Evolutionary conservation across 1,140 invertebrate species (phyloP), one percentile per base, ranked within the genome.

Genomic region (Tetramorium simillimum): DNA sequence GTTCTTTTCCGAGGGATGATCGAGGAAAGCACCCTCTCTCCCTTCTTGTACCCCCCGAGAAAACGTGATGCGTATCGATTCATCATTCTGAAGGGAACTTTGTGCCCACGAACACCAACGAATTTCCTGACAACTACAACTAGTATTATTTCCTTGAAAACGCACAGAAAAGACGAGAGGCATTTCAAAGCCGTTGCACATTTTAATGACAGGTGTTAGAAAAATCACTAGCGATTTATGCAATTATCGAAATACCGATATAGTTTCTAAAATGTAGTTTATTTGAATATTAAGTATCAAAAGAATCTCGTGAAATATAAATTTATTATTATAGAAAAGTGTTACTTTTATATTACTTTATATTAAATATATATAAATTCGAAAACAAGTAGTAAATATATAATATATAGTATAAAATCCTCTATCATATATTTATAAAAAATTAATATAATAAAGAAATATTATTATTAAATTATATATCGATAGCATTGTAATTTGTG

Each of bases 1-100:
- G 82, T 89, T 81, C n/a, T 43, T 33, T 12, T 43, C n/a, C 69
- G 33, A 84, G 77, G 81, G 46, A 77, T 46, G 24, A 60, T 62
- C 72, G 81, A 88, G 85, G 37, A 86, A 86, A n/a, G 33, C 72
- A 63, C 58, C 63, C 33, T 33, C 33, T 33, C 33, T 75, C 2
- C 53, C 60, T 77, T 60, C 75, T 60, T 58, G 46, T 80, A 37
- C 21, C 33, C n/a, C 33, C n/a, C 21, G 53, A 75, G 53, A 84
- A 73, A 84, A 56, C 43, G 46, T 81, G 63, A 81, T 81, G 63
- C 63, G 51, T 73, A 51, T 43, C 51, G 14, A 67, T 70, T 69
- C 18, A 75, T 84, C 67, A 69, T 40, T 28, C 63, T 5, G 12
- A 76, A 28, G 37, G 56, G 40, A 81, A 56, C n/a, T 70, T 78